Evolutionary conservation across 2,797 vertebrate species (phyloP).

Genomic region (Gallirallus australis): DNA sequence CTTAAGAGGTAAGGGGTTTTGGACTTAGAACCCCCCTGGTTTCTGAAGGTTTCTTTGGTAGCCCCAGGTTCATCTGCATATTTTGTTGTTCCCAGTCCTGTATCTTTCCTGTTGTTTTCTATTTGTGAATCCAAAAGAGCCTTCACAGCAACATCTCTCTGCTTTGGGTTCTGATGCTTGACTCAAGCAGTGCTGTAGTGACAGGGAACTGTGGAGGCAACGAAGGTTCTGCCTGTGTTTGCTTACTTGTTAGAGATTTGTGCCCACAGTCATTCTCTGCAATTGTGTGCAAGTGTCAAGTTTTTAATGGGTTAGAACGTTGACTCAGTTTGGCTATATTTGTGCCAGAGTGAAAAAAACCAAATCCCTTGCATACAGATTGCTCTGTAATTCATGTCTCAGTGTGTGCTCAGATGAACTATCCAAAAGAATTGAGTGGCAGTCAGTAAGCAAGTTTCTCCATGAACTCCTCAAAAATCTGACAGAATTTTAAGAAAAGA

Average conservation of each 20-base stretch:
- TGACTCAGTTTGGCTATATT: not conserved
- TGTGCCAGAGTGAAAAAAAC: not conserved
- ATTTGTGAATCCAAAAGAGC: not conserved
- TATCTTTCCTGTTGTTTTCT: not conserved
- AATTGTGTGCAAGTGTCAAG: not conserved
- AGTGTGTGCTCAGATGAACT: not conserved
- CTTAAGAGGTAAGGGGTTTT: not conserved
- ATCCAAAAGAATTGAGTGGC: not conserved
- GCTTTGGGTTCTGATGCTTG: not conserved
- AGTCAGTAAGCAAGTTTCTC: not conserved
- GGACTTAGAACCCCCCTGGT: not conserved
- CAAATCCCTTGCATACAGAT: not conserved
- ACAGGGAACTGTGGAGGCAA: not conserved
- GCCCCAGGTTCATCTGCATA: not conserved
- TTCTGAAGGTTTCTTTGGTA: not conserved
- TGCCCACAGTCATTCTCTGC: not conserved
- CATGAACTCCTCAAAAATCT: not conserved
- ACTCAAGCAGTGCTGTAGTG: not conserved
- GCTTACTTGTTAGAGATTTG: not conserved
- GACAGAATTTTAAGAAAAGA: not conserved
- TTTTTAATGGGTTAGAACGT: not conserved
- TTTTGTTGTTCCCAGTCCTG: not conserved
- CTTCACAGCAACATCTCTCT: rapidly evolving
- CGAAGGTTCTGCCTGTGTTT: not conserved
- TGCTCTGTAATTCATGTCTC: not conserved